Conservation (phyloP, 2,888 invertebrate species). For the Lasioglossum marginatum region DNA sequence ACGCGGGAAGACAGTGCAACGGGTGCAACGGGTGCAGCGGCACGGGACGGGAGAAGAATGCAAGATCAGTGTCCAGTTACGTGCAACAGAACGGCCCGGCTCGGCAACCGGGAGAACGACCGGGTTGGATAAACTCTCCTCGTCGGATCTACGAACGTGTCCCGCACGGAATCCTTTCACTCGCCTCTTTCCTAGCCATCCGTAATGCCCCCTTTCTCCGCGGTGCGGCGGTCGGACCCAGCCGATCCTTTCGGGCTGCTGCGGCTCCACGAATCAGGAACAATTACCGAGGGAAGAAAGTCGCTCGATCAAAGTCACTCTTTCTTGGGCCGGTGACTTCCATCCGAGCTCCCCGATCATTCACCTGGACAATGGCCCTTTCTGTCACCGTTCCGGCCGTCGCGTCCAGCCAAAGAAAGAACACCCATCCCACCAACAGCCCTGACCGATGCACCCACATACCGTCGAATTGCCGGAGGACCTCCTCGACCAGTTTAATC, state of each 20-base stretch:
- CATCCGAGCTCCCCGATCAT: conserved; percentile 14
- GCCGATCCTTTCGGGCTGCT: background rate
- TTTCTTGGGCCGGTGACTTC: conserved; percentile 38
- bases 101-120: conserved; percentile 14
- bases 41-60: conserved; percentile 58
- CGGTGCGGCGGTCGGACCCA: background rate
- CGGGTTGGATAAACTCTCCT: conserved; percentile 41
- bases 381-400: conserved; percentile 1
- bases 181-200: conserved; percentile 56
- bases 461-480: background rate
- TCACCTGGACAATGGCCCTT: conserved; percentile 44
- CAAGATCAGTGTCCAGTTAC: conserved; percentile 76
- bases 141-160: conserved; percentile 37
- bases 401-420: background rate
- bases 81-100: conserved; percentile 49
- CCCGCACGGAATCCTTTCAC: conserved; percentile 66
- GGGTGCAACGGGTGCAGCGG: background rate
- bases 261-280: conserved; percentile 38
- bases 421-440: background rate
- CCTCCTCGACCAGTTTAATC: background rate
- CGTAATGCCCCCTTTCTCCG: conserved; percentile 44
- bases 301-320: conserved; percentile 67
- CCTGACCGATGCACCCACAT: background rate
- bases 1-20: conserved; percentile 43
- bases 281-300: conserved; percentile 68